These are phyloP conservation scores for Drosophila demipolita DNA, from an alignment of 2,888 invertebrate genomes.

Conservation along the genomic window DNA sequence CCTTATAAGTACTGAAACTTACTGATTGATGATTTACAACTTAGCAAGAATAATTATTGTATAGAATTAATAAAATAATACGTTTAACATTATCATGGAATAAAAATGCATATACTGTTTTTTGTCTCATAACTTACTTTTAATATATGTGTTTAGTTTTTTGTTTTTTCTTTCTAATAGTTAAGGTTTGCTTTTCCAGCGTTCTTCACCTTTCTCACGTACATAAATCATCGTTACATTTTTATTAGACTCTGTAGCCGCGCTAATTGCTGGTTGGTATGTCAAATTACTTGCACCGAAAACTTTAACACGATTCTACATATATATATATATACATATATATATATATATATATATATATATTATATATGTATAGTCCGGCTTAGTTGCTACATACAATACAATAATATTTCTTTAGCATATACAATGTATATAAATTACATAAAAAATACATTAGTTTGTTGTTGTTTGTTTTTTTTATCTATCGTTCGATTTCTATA, in stretches of 20 bases:
- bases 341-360: conserved; percentile 31
- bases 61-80: conserved; percentile 23
- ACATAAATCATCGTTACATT: conserved; percentile 49
- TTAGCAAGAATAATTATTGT: conserved; percentile 25
- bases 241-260: conserved; percentile 70
- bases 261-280: conserved; percentile 53
- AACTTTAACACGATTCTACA: conserved; percentile 58
- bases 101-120: conserved; percentile 53
- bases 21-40: conserved; percentile 35
- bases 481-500: conserved; percentile 36
- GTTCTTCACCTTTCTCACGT: conserved; percentile 35
- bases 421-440: conserved; percentile 64
- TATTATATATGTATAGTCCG: conserved; percentile 37
- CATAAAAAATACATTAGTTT: conserved; percentile 76
- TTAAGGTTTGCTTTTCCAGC: conserved; percentile 65
- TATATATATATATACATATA: conserved; percentile 17
- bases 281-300: conserved; percentile 58
- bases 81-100: conserved; percentile 31
- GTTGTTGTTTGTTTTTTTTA: conserved; percentile 24
- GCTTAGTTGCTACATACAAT: conserved; percentile 54
- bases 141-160: conserved; percentile 52
- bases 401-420: conserved; percentile 45
- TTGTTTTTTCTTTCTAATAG: conserved; percentile 62
- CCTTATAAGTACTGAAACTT: conserved; percentile 49
- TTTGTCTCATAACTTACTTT: conserved; percentile 71